Conservation (phyloP, 2,888 invertebrate species). For the Ormyrus labotus region DNA sequence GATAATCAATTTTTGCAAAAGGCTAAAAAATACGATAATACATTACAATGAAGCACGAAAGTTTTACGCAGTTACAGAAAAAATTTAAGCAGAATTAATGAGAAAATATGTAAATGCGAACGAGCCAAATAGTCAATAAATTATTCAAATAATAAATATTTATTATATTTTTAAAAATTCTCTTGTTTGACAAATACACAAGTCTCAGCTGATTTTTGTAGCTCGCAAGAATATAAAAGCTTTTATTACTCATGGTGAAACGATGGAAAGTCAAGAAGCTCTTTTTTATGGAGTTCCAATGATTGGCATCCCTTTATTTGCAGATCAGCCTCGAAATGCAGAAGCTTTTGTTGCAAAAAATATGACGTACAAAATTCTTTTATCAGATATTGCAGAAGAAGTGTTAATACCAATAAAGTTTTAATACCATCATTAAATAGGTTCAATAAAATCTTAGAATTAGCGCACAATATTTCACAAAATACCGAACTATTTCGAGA, state of each 20-base stretch:
- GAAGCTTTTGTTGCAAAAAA: constrained; percentile 52
- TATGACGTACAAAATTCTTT: constrained; percentile 46
- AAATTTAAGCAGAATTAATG: constrained; percentile 57
- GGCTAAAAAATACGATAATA: constrained; percentile 58
- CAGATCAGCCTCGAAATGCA: constrained; percentile 64
- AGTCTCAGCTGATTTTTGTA: constrained; percentile 12
- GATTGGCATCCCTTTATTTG: constrained; percentile 69
- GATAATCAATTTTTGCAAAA: constrained; percentile 58
- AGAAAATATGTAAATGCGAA: constrained; percentile 60
- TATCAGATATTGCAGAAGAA: constrained; percentile 59
- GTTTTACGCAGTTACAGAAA: constrained; percentile 37
- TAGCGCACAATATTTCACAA: constrained; percentile 54
- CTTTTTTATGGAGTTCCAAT: constrained; percentile 66
- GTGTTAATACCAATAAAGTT: constrained; percentile 48
- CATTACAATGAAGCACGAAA: constrained; percentile 32
- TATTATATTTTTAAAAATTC: too few species aligned
- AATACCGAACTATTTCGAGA: constrained; percentile 61
- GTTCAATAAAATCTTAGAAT: constrained; percentile 36
- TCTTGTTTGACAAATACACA: neutral
- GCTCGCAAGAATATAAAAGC: constrained; percentile 66
- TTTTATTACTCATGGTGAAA: constrained; percentile 70
- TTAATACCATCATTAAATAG: too few species aligned
- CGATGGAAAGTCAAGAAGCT: constrained; percentile 67
- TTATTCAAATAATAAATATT: too few species aligned
- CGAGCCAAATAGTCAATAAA: constrained; percentile 75